These are phyloP conservation scores for Chrysolina americana DNA, from an alignment of 2,888 invertebrate genomes.

Conservation along the genomic window DNA sequence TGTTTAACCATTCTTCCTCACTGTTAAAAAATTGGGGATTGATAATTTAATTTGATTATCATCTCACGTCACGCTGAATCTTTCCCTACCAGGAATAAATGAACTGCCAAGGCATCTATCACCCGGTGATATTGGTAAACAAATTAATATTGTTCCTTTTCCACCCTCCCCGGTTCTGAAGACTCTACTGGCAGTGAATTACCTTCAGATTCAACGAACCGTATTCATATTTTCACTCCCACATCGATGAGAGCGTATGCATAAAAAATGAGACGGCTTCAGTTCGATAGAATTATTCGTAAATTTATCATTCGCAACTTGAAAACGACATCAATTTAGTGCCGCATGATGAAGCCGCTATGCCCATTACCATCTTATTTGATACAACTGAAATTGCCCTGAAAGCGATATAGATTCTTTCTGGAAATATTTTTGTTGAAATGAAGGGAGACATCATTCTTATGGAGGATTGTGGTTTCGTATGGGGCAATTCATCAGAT, in stretches of 20 bases:
- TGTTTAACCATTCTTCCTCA: too few relatives aligned
- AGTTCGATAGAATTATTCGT: not conserved
- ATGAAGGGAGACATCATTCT: not conserved
- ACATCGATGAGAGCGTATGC: not conserved
- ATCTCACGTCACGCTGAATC: too few relatives aligned
- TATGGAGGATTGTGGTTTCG: too few relatives aligned
- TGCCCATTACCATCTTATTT: not conserved
- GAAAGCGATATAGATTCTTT: not conserved
- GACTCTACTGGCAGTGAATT: not conserved
- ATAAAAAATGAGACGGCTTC: conserved; percentile 12
- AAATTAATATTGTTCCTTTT: too few relatives aligned
- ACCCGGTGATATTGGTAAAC: too few relatives aligned
- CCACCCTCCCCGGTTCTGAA: too few relatives aligned
- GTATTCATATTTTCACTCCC: not conserved
- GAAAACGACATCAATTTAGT: not conserved
- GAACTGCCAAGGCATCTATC: too few relatives aligned
- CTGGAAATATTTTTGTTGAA: not conserved
- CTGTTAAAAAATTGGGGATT: too few relatives aligned
- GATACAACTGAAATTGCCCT: not conserved
- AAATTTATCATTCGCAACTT: not conserved
- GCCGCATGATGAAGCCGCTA: not conserved
- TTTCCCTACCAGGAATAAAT: too few relatives aligned
- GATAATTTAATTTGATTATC: too few relatives aligned
- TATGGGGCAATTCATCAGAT: too few relatives aligned
- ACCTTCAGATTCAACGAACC: not conserved